Evolutionary conservation across 1,140 invertebrate species (phyloP).

Genomic region (Whitmania pigra): DNA sequence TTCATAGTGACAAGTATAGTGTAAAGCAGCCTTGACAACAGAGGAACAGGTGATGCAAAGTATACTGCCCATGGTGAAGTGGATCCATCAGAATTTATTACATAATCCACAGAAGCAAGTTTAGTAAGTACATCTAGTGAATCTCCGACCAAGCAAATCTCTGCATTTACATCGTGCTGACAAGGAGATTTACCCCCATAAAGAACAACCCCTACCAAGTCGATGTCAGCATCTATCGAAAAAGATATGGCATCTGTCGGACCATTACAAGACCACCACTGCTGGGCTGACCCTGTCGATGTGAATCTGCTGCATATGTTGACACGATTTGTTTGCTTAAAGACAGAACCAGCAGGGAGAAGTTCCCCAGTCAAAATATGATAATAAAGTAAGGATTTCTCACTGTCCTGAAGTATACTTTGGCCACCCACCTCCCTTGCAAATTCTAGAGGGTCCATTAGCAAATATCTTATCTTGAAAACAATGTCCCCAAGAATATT

Average conservation of each 20-base stretch:
- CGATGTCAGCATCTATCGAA: slow-evolving; percentile 7
- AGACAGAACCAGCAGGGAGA: background rate
- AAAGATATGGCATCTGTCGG: slow-evolving; percentile 14
- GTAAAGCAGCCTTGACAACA: background rate
- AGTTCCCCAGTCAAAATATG: slow-evolving; percentile 3
- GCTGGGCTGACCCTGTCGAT: slow-evolving; percentile 6
- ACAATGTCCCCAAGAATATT: slow-evolving; percentile 18
- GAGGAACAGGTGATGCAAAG: background rate
- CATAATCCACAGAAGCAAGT: background rate
- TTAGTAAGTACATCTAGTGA: background rate
- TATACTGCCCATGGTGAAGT: background rate
- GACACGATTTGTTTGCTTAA: slow-evolving; percentile 6
- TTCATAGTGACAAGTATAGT: slow-evolving; percentile 11
- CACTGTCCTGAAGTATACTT: slow-evolving; percentile 4
- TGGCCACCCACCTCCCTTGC: slow-evolving; percentile 17
- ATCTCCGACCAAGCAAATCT: background rate
- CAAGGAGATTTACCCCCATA: slow-evolving; percentile 12
- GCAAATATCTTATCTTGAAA: slow-evolving; percentile 19
- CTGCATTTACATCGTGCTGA: slow-evolving; percentile 10
- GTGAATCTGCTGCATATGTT: slow-evolving; percentile 9
- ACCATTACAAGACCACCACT: slow-evolving; percentile 20
- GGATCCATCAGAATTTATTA: slow-evolving; percentile 8
- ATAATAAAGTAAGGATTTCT: slow-evolving; percentile 20
- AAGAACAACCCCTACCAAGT: slow-evolving; percentile 12
- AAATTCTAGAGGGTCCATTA: slow-evolving; percentile 21